Percentiles rank a stretch among this genome's conserved stretches.
These are phyloP conservation scores for Rhinoptilus africanus DNA, from an alignment of 2,113 vertebrate species.

Conservation along the genomic window DNA sequence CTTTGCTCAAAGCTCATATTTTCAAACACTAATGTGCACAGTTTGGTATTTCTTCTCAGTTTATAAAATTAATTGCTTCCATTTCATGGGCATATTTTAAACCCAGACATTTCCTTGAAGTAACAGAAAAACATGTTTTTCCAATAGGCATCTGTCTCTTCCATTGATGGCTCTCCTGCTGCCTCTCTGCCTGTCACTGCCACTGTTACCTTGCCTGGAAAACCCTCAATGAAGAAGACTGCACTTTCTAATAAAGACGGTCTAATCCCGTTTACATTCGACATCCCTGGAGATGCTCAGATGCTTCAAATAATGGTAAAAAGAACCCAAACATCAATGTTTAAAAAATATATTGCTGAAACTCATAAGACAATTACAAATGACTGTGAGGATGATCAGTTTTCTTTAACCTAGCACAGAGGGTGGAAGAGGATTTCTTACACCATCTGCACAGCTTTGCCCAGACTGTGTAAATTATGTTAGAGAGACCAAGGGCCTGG, in stretches of 20 bases:
- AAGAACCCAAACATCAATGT: neutral
- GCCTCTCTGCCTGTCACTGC: constrained; percentile 44
- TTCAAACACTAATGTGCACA: neutral
- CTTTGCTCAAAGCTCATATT: neutral
- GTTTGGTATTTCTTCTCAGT: neutral
- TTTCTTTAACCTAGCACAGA: neutral
- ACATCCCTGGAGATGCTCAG: constrained; percentile 42
- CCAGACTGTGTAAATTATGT: neutral
- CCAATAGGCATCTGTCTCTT: constrained; percentile 51
- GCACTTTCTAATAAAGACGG: constrained; percentile 34
- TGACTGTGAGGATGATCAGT: neutral
- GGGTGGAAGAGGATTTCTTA: neutral
- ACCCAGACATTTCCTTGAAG: neutral
- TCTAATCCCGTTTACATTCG: neutral
- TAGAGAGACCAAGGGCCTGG: neutral
- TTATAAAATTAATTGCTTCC: neutral
- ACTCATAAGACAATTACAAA: neutral
- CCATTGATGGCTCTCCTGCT: constrained; percentile 58
- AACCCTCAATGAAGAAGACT: neutral
- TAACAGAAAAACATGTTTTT: neutral
- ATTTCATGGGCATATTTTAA: neutral
- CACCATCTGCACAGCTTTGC: neutral
- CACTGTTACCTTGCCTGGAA: neutral
- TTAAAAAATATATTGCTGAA: neutral
- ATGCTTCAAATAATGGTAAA: constrained; percentile 54